Evolutionary conservation across 2,888 invertebrate species (phyloP).

Genomic region (Mythimna loreyi): DNA sequence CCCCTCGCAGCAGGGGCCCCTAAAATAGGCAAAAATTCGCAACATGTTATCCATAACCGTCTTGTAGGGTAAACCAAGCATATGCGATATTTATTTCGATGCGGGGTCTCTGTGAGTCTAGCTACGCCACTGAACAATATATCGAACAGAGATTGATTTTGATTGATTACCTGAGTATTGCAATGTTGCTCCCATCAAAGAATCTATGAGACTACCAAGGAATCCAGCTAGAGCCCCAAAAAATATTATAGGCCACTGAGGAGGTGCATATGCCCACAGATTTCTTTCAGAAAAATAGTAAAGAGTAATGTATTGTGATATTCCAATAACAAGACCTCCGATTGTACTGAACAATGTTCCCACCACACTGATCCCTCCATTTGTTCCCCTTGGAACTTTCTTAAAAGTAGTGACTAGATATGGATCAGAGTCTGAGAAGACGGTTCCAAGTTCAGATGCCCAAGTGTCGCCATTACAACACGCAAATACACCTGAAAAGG

Average conservation of each 20-base stretch:
- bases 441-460: conserved; percentile 97
- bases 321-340: conserved; percentile 94
- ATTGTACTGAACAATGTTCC: conserved; percentile 91
- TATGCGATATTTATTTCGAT: no score
- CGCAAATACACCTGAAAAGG: conserved; percentile 92
- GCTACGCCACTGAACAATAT: no score
- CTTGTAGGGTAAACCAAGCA: no score
- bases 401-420: conserved; percentile 94
- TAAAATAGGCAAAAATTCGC: no score
- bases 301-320: conserved; percentile 93
- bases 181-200: conserved; percentile 95
- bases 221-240: conserved; percentile 94
- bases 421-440: conserved; percentile 93
- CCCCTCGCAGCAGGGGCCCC: no score
- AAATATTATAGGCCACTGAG: conserved; percentile 95
- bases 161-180: conserved; percentile 94
- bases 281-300: conserved; percentile 92
- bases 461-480: conserved; percentile 97
- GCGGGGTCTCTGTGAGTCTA: no score
- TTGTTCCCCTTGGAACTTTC: conserved; percentile 96
- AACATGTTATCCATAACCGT: no score
- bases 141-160: neutral
- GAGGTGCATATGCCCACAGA: conserved; percentile 90
- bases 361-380: conserved; percentile 95
- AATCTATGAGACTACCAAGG: conserved; percentile 95